Percentiles rank a stretch among this genome's conserved stretches.
These are phyloP conservation scores for Capitulum mitella DNA, from an alignment of 2,888 invertebrate genomes.

Conservation along the genomic window DNA sequence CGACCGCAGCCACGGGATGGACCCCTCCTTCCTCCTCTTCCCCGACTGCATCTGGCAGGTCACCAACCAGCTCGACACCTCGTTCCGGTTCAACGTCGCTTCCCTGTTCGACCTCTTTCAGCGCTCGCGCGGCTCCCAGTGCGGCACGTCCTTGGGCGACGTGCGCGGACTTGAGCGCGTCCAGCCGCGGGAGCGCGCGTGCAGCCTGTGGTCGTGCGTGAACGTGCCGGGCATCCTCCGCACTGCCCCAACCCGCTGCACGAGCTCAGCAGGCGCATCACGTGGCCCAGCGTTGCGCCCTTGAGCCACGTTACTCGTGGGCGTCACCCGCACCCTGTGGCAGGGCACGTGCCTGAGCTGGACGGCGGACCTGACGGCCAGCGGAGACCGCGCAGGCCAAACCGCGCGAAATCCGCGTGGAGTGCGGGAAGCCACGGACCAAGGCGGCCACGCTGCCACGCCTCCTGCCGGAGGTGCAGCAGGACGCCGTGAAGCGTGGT, in stretches of 20 bases:
- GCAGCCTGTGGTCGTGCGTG: conserved; percentile 87
- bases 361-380: conserved; percentile 53
- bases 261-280: conserved; percentile 82
- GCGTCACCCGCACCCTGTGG: conserved; percentile 54
- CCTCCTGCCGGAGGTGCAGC: conserved; percentile 47
- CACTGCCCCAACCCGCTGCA: conserved; percentile 85
- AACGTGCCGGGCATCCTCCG: conserved; percentile 72
- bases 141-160: conserved; percentile 81
- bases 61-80: conserved; percentile 91
- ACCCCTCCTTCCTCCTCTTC: conserved; percentile 86
- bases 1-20: conserved; percentile 41
- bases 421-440: conserved; percentile 60
- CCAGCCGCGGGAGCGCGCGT: conserved; percentile 68
- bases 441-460: conserved; percentile 50
- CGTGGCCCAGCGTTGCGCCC: conserved; percentile 98
- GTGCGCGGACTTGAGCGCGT: conserved; percentile 70
- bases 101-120: conserved; percentile 82
- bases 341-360: conserved; percentile 66
- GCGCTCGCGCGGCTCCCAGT: conserved; percentile 77
- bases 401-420: conserved; percentile 58
- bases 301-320: too few species aligned
- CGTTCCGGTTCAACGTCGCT: conserved; percentile 89
- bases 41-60: conserved; percentile 93
- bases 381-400: conserved; percentile 37
- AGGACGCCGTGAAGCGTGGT: conserved; percentile 35